Percentiles rank a stretch among this genome's conserved stretches.
phyloP scores from a whole-genome alignment of 2,888 invertebrate genomes.

The Heliconius charithonia region DNA sequence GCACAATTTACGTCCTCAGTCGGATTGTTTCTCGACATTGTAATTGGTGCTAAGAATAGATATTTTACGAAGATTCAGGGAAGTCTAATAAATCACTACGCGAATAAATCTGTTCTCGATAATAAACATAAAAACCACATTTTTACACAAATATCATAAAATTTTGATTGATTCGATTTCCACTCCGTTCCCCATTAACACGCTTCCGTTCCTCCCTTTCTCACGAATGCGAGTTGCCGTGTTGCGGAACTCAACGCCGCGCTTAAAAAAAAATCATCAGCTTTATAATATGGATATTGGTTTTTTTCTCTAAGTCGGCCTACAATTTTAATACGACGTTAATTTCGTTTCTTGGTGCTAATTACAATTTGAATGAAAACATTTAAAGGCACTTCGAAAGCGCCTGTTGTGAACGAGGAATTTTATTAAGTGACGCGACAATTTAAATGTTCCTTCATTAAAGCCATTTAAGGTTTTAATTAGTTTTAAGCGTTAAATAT shows the following conservation, averaged over 20 bases:
- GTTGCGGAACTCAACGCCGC: too few relatives aligned
- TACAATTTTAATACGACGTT: neutral
- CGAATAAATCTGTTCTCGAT: too few relatives aligned
- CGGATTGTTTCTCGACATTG: slow-evolving; percentile 45
- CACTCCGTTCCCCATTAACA: neutral
- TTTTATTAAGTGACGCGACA: neutral
- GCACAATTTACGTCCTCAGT: slow-evolving; percentile 66
- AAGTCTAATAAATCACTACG: neutral
- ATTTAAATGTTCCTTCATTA: neutral
- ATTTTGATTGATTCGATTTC: neutral
- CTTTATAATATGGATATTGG: too few relatives aligned
- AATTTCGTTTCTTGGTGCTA: neutral
- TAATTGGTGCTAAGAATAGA: slow-evolving; percentile 29
- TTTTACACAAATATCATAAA: too few relatives aligned
- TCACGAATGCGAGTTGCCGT: too few relatives aligned
- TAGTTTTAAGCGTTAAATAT: neutral
- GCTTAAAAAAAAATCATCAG: too few relatives aligned
- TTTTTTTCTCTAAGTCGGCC: too few relatives aligned
- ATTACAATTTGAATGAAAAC: slow-evolving; percentile 1
- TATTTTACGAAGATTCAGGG: neutral
- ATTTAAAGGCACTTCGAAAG: neutral
- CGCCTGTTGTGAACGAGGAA: slow-evolving; percentile 10
- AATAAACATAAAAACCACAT: too few relatives aligned
- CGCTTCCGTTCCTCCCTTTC: too few relatives aligned
- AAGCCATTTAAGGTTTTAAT: neutral